phyloP scores from a whole-genome alignment of 2,888 invertebrate genomes.

The Mythimna ferrago region DNA sequence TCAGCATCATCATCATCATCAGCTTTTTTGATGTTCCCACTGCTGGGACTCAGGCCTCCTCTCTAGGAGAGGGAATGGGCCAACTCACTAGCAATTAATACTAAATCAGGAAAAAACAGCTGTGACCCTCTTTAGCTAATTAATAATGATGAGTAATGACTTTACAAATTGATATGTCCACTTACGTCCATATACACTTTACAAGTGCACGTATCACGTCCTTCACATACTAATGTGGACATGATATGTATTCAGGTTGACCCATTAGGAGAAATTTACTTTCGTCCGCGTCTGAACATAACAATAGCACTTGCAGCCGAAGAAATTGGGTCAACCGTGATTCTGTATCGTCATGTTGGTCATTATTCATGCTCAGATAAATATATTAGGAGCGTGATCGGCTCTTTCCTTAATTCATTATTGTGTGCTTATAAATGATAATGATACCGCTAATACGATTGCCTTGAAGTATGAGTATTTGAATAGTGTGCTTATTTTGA shows the following conservation, averaged over 20 bases:
- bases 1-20: no score
- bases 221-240: slow-evolving; percentile 70
- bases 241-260: slow-evolving; percentile 79
- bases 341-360: slow-evolving; percentile 50
- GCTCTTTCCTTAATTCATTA: slow-evolving; percentile 49
- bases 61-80: no score
- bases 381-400: slow-evolving; percentile 46
- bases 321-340: slow-evolving; percentile 73
- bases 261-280: slow-evolving; percentile 83
- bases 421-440: slow-evolving; percentile 33
- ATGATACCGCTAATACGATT: slow-evolving; percentile 12
- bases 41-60: no score
- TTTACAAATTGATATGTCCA: slow-evolving; percentile 53
- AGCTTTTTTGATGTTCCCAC: no score
- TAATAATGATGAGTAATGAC: slow-evolving; percentile 56
- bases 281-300: slow-evolving; percentile 71
- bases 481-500: slow-evolving; percentile 12
- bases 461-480: background rate
- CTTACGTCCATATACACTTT: slow-evolving; percentile 41
- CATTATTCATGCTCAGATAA: slow-evolving; percentile 46
- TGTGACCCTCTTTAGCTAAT: slow-evolving; percentile 30
- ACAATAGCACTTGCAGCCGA: slow-evolving; percentile 70
- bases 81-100: no score
- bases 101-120: background rate
- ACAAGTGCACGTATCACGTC: slow-evolving; percentile 54